phyloP scores from a whole-genome alignment of 2,888 invertebrate species.

The Xanthia togata region DNA sequence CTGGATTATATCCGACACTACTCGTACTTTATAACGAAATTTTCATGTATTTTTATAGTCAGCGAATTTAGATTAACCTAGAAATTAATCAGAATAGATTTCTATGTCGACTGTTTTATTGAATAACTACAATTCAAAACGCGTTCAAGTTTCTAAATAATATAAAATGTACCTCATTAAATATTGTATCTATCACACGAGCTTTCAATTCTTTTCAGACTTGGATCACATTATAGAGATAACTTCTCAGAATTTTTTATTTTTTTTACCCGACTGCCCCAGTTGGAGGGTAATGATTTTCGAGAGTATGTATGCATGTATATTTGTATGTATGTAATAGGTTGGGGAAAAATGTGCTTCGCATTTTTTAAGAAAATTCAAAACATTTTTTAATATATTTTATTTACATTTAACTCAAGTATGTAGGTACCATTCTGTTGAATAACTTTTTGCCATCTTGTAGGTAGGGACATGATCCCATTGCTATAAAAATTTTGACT shows the following conservation, averaged over 20 bases:
- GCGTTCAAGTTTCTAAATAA: not conserved
- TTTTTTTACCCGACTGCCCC: constrained; percentile 3
- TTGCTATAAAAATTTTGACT: too few species aligned
- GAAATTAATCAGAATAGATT: not conserved
- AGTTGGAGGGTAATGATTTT: too few species aligned
- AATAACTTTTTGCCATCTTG: too few species aligned
- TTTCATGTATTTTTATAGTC: not conserved
- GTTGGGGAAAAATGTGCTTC: too few species aligned
- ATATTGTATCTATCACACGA: not conserved
- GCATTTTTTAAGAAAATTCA: too few species aligned
- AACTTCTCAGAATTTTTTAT: not conserved
- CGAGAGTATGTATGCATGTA: too few species aligned
- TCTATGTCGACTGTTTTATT: not conserved
- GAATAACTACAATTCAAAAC: not conserved
- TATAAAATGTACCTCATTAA: not conserved
- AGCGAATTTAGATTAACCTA: not conserved
- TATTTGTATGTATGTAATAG: too few species aligned
- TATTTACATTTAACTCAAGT: too few species aligned
- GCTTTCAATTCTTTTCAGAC: not conserved
- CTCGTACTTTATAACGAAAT: not conserved
- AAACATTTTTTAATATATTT: too few species aligned
- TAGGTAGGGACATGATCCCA: too few species aligned
- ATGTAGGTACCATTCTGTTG: too few species aligned
- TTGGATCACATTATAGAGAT: not conserved
- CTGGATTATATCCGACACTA: too few species aligned